A percentile compares a stretch with the other conserved stretches of the same genome.
Evolutionary conservation across 2,797 vertebrate species (phyloP).

Genomic region (Hephaestus fuliginosus): DNA sequence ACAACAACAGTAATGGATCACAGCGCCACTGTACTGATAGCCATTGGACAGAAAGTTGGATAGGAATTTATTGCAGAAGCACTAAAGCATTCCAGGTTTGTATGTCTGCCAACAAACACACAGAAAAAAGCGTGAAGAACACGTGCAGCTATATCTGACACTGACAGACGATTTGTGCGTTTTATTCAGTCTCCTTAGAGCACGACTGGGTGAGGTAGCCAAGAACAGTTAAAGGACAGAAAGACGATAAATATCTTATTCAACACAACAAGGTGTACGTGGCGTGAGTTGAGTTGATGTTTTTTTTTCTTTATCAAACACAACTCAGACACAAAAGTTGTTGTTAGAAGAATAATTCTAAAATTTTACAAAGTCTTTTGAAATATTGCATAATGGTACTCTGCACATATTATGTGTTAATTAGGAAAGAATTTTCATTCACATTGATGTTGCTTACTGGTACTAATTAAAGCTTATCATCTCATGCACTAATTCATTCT

Average conservation of each 20-base stretch:
- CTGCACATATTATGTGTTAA: neutral
- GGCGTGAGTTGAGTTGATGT: neutral
- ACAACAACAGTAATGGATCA: constrained; percentile 44
- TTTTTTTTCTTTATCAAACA: neutral
- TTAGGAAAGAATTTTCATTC: constrained; percentile 22
- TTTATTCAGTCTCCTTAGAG: constrained; percentile 52
- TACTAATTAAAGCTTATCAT: constrained; percentile 41
- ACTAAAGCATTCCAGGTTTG: constrained; percentile 52
- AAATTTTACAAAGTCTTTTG: neutral
- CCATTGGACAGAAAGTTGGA: constrained; percentile 42
- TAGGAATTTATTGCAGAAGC: constrained; percentile 49
- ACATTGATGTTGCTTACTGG: constrained; percentile 7
- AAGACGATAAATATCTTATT: neutral
- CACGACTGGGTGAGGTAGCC: neutral
- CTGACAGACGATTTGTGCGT: constrained; percentile 31
- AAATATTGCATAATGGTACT: constrained; percentile 18
- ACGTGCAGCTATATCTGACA: constrained; percentile 39
- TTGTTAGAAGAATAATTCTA: neutral
- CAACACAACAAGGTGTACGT: too few relatives aligned
- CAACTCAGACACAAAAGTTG: neutral
- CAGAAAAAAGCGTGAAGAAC: constrained; percentile 47
- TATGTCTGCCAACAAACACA: constrained; percentile 43
- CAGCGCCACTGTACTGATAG: constrained; percentile 33
- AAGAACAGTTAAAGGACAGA: constrained; percentile 25
- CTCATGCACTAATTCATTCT: constrained; percentile 16